Percentiles rank a stretch among this genome's conserved stretches.
Conservation (phyloP, 2,888 invertebrate species). For the Erebia palarica region DNA sequence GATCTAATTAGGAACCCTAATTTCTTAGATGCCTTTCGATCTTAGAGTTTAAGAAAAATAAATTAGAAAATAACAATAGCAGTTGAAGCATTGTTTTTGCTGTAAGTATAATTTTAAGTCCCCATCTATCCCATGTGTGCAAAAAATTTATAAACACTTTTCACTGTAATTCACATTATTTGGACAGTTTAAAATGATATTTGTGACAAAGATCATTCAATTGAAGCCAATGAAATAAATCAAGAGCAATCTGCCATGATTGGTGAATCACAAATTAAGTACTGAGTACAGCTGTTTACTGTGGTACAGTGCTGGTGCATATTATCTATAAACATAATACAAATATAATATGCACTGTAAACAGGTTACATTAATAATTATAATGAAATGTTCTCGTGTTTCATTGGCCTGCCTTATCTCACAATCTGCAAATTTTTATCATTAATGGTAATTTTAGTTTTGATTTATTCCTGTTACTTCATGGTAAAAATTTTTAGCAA, state of each 20-base stretch:
- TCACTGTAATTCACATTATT: slow-evolving; percentile 12
- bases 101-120: no score
- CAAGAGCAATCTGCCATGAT: slow-evolving; percentile 62
- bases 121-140: no score
- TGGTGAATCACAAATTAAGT: slow-evolving; percentile 63
- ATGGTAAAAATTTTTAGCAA: no score
- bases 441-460: neutral
- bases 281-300: slow-evolving; percentile 36
- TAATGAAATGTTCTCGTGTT: slow-evolving; percentile 26
- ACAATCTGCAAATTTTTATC: neutral
- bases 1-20: no score
- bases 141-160: no score
- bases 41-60: no score
- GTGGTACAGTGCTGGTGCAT: slow-evolving; percentile 45
- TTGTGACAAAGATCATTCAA: slow-evolving; percentile 56
- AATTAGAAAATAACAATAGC: no score
- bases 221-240: slow-evolving; percentile 65
- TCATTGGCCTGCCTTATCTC: neutral
- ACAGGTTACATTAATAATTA: slow-evolving; percentile 49
- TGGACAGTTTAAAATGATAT: slow-evolving; percentile 25
- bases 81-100: no score
- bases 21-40: no score
- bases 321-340: no score
- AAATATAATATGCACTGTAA: slow-evolving; percentile 46
- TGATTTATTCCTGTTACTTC: neutral